phyloP scores from a whole-genome alignment of 2,888 invertebrate species.

The Julus scanicus region DNA sequence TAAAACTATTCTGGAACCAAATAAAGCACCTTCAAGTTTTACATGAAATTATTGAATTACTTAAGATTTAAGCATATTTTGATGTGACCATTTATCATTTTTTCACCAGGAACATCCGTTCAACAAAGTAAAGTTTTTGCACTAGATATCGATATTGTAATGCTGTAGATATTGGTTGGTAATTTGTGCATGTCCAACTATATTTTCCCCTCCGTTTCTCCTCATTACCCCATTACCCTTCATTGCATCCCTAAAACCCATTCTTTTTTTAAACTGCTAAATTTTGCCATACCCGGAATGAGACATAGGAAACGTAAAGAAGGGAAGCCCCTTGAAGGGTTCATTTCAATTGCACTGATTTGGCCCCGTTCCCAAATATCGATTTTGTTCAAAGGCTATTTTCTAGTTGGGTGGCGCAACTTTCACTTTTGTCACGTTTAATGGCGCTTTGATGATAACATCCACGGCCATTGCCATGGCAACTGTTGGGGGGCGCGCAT shows the following conservation, averaged over 20 bases:
- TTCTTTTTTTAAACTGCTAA: constrained; percentile 23
- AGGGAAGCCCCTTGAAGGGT: not conserved
- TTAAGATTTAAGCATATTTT: no score
- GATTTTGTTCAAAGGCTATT: constrained; percentile 50
- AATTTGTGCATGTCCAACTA: not conserved
- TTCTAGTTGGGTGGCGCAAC: constrained; percentile 46
- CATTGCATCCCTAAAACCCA: no score
- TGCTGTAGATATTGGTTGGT: not conserved
- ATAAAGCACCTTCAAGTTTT: no score
- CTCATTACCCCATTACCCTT: not conserved
- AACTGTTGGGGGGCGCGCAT: constrained; percentile 13
- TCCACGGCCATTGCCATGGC: constrained; percentile 49
- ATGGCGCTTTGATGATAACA: constrained; percentile 49
- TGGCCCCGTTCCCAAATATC: constrained; percentile 51
- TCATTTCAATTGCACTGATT: constrained; percentile 31
- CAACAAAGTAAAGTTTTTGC: not conserved
- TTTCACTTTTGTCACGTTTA: constrained; percentile 50
- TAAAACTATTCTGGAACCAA: no score
- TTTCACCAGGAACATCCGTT: not conserved
- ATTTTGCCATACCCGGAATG: not conserved
- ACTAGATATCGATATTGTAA: not conserved
- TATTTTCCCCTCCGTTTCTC: not conserved
- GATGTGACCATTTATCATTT: no score
- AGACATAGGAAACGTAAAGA: not conserved
- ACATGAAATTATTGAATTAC: no score